Evolutionary conservation across 2,797 vertebrate species (phyloP).

Genomic region (Spinus pinus): DNA sequence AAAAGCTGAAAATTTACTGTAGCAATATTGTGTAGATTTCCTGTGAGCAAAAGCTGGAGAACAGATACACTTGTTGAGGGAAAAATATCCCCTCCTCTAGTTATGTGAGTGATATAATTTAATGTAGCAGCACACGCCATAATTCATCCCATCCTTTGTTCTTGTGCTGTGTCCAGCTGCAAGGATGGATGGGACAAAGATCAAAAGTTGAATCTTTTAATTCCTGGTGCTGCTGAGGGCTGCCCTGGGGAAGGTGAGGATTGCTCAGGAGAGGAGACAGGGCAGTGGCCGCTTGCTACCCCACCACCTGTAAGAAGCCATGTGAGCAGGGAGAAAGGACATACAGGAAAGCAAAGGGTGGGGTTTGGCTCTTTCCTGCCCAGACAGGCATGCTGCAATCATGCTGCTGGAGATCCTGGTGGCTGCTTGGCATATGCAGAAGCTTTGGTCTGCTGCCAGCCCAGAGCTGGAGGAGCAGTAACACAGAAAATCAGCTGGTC

Average conservation of each 20-base stretch:
- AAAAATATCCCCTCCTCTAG: neutral
- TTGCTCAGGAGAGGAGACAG: neutral
- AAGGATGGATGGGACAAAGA: neutral
- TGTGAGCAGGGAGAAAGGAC: neutral
- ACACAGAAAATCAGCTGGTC: neutral
- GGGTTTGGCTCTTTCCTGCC: neutral
- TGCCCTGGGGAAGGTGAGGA: neutral
- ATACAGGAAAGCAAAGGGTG: neutral
- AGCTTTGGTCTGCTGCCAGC: neutral
- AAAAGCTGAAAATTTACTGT: slow-evolving; percentile 26
- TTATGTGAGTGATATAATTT: neutral
- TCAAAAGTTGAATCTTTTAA: neutral
- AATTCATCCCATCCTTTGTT: neutral
- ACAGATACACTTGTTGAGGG: neutral
- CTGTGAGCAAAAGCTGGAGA: slow-evolving; percentile 25
- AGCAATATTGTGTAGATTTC: slow-evolving; percentile 23
- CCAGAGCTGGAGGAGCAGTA: neutral
- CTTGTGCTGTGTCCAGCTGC: neutral
- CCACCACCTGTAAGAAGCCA: neutral
- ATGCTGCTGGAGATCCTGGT: neutral
- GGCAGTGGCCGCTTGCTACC: neutral
- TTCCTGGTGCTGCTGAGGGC: neutral
- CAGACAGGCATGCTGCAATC: neutral
- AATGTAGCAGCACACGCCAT: fast-evolving
- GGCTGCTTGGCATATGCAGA: neutral